Conservation (phyloP, 2,113 vertebrate species). For the Physeter macrocephalus region DNA sequence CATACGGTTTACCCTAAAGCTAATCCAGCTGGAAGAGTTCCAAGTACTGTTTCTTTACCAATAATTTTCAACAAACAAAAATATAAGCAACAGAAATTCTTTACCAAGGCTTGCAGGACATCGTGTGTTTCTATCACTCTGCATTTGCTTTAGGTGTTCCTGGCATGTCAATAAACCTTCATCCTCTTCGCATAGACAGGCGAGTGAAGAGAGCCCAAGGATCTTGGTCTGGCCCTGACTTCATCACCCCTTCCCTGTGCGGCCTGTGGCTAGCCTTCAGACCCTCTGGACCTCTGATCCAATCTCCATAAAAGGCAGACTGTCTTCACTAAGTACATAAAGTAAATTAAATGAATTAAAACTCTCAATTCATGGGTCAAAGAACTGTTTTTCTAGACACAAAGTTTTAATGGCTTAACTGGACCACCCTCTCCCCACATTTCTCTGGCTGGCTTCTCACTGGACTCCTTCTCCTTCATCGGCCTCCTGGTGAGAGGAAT, state of each 20-base stretch:
- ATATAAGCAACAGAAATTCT: background rate
- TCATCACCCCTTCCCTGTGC: background rate
- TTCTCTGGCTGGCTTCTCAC: background rate
- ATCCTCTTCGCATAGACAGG: background rate
- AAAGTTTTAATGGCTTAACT: background rate
- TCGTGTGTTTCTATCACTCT: background rate
- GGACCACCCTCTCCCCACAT: background rate
- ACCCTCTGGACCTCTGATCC: background rate
- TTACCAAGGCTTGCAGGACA: background rate
- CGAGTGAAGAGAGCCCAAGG: background rate
- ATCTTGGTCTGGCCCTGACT: background rate
- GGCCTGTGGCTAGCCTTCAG: background rate
- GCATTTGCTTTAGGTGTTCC: background rate
- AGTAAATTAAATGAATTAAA: background rate
- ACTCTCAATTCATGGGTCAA: background rate
- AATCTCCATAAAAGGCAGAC: background rate
- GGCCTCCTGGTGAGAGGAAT: background rate
- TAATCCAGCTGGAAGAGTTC: background rate
- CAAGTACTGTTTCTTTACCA: background rate
- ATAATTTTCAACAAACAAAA: background rate
- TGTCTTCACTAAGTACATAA: background rate
- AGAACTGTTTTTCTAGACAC: background rate
- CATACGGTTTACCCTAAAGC: background rate
- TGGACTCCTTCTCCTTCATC: background rate
- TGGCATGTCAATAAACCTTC: background rate